Conservation (phyloP, 2,888 invertebrate genomes). For the Ochropleura leucogaster region DNA sequence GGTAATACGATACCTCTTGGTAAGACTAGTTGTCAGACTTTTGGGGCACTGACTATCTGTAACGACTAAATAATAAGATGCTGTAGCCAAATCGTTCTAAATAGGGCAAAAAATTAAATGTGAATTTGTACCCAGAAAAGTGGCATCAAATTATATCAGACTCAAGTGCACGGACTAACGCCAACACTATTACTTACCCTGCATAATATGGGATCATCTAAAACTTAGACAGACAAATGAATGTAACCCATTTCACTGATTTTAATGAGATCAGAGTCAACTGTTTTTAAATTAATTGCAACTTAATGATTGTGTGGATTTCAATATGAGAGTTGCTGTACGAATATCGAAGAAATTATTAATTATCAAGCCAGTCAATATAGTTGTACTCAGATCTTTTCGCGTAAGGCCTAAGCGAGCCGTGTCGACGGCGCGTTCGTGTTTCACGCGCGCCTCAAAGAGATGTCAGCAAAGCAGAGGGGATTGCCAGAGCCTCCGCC, state of each 20-base stretch:
- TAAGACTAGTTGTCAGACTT: too few relatives aligned
- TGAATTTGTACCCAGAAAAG: background rate
- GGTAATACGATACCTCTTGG: too few relatives aligned
- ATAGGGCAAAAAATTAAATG: background rate
- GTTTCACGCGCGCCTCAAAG: too few relatives aligned
- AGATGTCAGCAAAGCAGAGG: too few relatives aligned
- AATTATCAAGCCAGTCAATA: too few relatives aligned
- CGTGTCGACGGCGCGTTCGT: too few relatives aligned
- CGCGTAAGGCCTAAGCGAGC: too few relatives aligned
- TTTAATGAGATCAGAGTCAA: background rate
- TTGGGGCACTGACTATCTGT: too few relatives aligned
- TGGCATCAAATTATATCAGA: background rate
- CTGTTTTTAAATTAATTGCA: background rate
- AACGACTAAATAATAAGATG: background rate
- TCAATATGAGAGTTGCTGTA: too few relatives aligned
- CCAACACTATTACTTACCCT: background rate
- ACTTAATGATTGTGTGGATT: background rate
- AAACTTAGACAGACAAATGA: constrained; percentile 30
- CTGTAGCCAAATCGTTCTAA: background rate
- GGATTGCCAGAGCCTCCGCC: too few relatives aligned
- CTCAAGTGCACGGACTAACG: constrained; percentile 5
- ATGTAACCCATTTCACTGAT: constrained; percentile 11
- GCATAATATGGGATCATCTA: constrained; percentile 21
- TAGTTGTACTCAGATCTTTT: too few relatives aligned
- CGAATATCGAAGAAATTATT: too few relatives aligned